Base-by-base conservation (phyloP, 2,888 invertebrate species). In the Heliconius sara region DNA sequence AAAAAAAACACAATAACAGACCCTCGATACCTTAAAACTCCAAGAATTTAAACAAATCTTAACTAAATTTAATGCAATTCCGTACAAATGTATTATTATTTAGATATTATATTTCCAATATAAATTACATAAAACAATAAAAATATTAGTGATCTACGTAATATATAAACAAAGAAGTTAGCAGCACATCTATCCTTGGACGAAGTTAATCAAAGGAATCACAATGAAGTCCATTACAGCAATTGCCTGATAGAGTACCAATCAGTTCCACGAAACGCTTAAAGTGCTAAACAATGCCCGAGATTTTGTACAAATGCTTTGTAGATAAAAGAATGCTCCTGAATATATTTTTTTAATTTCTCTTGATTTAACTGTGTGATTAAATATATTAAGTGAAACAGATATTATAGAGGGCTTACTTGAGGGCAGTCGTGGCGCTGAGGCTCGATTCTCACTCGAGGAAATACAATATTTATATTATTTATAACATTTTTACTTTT, bases 151-250 rank as follows among this genome's bases (percentile, higher is more conserved):
- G 27, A 78, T 39, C 72, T 72, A 72, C 68, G 60, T 65, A 65
- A 30, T 25, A 27, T 27, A 72, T 52, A 68, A 57, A 71, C 25
- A 19, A 68, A 66, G 71, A 52, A 79, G 75, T 76, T 72, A 63
- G 43, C 47, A 74, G 63, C 27, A 52, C 76, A 75, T 79, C 72
- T 72, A 74, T 82, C 85, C 86, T 87, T 87, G 86, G 88, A 88
- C 83, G 85, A 88, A 91, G 89, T 90, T 91, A 91, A 92, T 91
- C 91, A 90, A 90, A 89, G 86, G 85, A 87, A 89, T 89, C 85
- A 86, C 86, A 86, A 85, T 85, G 84, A 91, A 91, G 91, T 87
- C 91, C 89, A 81, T 81, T 81, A 77, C 80, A 79, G 39, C 71
- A 25, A 82, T 80, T 75, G 76, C 82, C 83, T 82, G 85, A 84